Evolutionary conservation across 1,140 invertebrate genomes (phyloP), one percentile per base, ranked within the genome.

Genomic region (Planococcus citri): DNA sequence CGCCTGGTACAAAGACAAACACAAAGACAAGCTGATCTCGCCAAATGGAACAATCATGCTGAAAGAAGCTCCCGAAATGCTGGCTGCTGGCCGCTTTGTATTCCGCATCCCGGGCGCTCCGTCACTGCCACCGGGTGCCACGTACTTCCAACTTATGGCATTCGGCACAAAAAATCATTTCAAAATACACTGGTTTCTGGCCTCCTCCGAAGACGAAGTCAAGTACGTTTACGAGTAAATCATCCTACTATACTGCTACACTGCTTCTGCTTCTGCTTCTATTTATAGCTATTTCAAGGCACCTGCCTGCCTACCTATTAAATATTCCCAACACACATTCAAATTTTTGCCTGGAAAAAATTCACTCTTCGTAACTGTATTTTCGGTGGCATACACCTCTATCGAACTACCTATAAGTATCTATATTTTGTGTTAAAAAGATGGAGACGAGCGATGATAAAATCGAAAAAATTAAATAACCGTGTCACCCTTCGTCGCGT

Each of bases 51-150:
- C 77, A 25, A 73, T 84, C 24, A 79, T 88, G 68, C 83, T 90
- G 17, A 86, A 87, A 75, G 87, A 90, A 73, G 85, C 87, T 2
- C 88, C 88, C 0, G 88, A 90, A 75, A 83, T 90, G 81, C 78
- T 90, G 72, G 88, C 88, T n/a, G 87, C 87, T 8, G 85, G 87
- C 1, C 86, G 86, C 71, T 89, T 85, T 85, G 89, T 88, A 0
- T 81, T 84, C 0, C 80, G 84, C 74, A 86, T 90, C 70, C 88
- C 88, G 0, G 80, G 82, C 69, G 78, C 87, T 72, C 88, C 88
- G 0, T 82, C 84, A 17, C 78, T 89, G 51, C 87, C 88, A 1
- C 81, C 81, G 0, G 83, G 83, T 0, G 85, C 86, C 58, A 81
- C 82, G 69, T 78, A 87, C 10, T 83, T 84, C 10, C 87, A 88